These are phyloP conservation scores for Gobius niger DNA, from an alignment of 2,113 vertebrate species.

Conservation along the genomic window DNA sequence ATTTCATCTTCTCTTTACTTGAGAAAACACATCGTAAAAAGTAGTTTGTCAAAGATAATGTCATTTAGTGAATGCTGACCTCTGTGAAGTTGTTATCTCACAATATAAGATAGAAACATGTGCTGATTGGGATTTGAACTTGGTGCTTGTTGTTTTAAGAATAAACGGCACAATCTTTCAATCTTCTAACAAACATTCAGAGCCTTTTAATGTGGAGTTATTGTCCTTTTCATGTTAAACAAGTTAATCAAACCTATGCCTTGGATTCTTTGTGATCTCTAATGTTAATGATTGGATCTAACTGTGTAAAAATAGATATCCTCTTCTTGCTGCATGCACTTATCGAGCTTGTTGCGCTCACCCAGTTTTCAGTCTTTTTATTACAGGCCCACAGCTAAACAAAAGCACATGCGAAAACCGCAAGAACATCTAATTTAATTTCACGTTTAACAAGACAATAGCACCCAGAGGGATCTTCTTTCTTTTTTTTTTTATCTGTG, in stretches of 20 bases:
- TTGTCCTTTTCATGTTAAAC: no score
- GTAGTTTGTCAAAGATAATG: no score
- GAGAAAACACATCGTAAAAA: not conserved
- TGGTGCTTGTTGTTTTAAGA: no score
- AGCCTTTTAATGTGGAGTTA: no score
- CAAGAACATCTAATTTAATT: slow-evolving; percentile 9
- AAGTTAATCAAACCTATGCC: no score
- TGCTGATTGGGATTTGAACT: not conserved
- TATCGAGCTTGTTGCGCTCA: not conserved
- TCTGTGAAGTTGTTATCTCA: not conserved
- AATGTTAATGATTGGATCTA: no score
- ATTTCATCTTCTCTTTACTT: not conserved
- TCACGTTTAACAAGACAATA: not conserved
- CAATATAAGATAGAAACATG: not conserved
- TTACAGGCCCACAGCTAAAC: not conserved
- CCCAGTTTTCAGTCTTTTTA: not conserved
- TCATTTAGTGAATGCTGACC: not conserved
- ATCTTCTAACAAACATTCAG: no score
- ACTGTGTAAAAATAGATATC: no score
- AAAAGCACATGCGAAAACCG: slow-evolving; percentile 12
- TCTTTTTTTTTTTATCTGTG: not conserved
- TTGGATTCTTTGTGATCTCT: no score
- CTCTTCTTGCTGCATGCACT: no score
- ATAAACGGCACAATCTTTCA: no score
- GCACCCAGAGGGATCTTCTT: not conserved